These are phyloP conservation scores for Volucella zonaria DNA, from an alignment of 2,888 invertebrate species.

Conservation along the genomic window DNA sequence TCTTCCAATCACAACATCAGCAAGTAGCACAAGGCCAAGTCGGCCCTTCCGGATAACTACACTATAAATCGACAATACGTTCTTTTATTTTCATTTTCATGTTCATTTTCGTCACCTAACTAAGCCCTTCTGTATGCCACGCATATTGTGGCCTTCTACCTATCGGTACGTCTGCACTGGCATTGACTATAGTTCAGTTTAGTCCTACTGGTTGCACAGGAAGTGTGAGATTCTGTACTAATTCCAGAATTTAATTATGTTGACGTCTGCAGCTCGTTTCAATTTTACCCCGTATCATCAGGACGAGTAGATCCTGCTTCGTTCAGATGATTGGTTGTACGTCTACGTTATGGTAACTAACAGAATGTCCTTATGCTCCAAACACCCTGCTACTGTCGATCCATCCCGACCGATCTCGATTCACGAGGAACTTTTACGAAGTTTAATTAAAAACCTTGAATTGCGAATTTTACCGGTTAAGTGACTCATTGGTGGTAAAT, in stretches of 20 bases:
- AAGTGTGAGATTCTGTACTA: slow-evolving; percentile 19
- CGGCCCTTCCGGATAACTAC: slow-evolving; percentile 14
- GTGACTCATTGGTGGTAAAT: background rate
- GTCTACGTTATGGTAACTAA: too few species aligned
- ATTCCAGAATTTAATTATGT: slow-evolving; percentile 27
- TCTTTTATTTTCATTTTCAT: slow-evolving; percentile 32
- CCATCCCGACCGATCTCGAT: background rate
- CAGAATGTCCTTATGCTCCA: too few species aligned
- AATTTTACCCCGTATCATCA: background rate
- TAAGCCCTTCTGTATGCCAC: too few species aligned
- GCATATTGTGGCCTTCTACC: too few species aligned
- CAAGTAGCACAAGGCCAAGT: background rate
- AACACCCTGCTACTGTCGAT: too few species aligned
- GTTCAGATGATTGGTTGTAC: too few species aligned
- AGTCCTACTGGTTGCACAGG: slow-evolving; percentile 2
- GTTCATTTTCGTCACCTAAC: too few species aligned
- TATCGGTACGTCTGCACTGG: too few species aligned
- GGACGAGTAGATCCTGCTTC: too few species aligned
- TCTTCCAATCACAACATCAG: background rate
- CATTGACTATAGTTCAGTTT: too few species aligned
- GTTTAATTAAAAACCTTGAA: slow-evolving; percentile 39
- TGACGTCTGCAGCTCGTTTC: slow-evolving; percentile 20
- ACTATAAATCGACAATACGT: slow-evolving; percentile 17
- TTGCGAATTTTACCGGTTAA: background rate
- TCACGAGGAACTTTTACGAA: background rate